Base-by-base conservation (phyloP, 37 sponge, comb jelly and placozoan species). In the Cliona cf. orientalis region DNA sequence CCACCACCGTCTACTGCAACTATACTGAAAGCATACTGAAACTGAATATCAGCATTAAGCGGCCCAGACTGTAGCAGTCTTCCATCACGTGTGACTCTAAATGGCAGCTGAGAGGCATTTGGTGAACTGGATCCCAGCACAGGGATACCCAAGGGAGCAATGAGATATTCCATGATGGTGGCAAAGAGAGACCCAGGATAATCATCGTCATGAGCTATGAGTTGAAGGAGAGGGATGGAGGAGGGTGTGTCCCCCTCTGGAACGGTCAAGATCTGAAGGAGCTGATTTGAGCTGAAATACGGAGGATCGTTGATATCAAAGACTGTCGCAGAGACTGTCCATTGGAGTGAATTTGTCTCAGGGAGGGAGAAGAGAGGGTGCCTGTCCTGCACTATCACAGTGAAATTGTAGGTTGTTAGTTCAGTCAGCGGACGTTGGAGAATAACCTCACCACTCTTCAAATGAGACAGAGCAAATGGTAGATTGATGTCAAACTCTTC, bases 1-100 rank as follows among this genome's bases (percentile, higher is more conserved):
- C 86, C 86, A 35, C 87, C 84, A 69, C 81, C 83, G 82, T 91
- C 92, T 28, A 53, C 46, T 33, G 92, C 92, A 37, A 79, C 69
- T 7, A 91, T 45, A 46, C 46, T 58, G 58, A 91, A 86, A 2
- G 66, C 75, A 72, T 83, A 83, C 34, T 61, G 66, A 29, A 14
- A 17, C 25, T 53, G 67, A n/a, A 43, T 61, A 35, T 25, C n/a
- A 36, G 76, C 87, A 69, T 75, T 81, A 21, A 84, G 84, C 42
- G 75, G 70, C 11, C 11, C 69, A 0, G 56, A 42, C 28, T 77
- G 78, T 35, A 60, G 14, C 0, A 85, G 70, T 42, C 70, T 35
- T 32, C 85, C 85, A 34, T 29, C 5, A n/a, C 28, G 40, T 35
- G 69, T 76, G 0, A 85, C 45, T 9, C 34, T 40, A 35, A 85